Percentiles rank a stretch among this genome's conserved stretches.
phyloP scores from a whole-genome alignment of 2,113 vertebrate species.

The Irena cyanogastra region DNA sequence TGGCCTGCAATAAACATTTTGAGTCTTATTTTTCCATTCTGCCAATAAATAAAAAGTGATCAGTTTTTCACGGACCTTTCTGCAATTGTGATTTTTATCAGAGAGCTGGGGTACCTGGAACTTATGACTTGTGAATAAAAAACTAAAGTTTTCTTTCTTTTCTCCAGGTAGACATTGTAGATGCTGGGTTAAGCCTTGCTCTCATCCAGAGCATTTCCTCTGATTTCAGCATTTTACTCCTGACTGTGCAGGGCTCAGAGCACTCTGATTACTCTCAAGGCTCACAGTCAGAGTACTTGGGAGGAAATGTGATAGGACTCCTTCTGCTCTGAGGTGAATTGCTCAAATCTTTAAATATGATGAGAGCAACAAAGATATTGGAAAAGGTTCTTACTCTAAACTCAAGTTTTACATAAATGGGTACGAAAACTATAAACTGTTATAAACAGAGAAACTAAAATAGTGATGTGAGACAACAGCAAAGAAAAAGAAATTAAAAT shows the following conservation, averaged over 20 bases:
- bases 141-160: not conserved
- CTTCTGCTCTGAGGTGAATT: not conserved
- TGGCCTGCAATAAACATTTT: not conserved
- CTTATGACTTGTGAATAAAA: not conserved
- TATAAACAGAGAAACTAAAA: not conserved
- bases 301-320: not conserved
- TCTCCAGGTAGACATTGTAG: not conserved
- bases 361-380: not conserved
- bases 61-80: not conserved
- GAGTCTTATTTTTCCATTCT: not conserved
- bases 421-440: not conserved
- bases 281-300: not conserved
- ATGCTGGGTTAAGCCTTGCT: not conserved
- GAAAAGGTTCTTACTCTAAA: not conserved
- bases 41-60: not conserved
- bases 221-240: not conserved
- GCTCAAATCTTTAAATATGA: not conserved
- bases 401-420: not conserved
- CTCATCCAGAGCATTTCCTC: not conserved
- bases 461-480: not conserved
- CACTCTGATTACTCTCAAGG: not conserved
- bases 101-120: not conserved
- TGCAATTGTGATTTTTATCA: not conserved
- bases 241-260: rapidly evolving
- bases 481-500: not conserved